A percentile compares a stretch with the other conserved stretches of the same genome.
phyloP scores from a whole-genome alignment of 2,888 invertebrate genomes.

The Cynaeus angustus region DNA sequence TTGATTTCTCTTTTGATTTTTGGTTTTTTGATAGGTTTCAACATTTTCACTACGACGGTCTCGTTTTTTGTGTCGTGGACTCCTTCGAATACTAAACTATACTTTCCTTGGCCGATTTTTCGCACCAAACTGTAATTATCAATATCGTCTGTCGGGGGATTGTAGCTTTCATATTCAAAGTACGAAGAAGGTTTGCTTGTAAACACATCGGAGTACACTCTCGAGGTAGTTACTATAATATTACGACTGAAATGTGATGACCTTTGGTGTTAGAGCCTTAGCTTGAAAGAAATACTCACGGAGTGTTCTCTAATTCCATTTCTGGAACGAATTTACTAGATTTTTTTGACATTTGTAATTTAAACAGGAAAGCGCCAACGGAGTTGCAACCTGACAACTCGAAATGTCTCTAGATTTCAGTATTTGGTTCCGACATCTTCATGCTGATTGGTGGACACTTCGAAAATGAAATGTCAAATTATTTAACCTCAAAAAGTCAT shows the following conservation, averaged over 20 bases:
- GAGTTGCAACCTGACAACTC: not conserved
- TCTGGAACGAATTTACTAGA: conserved; percentile 20
- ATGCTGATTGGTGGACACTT: too few relatives aligned
- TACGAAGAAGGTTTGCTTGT: conserved; percentile 64
- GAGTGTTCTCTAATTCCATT: conserved; percentile 35
- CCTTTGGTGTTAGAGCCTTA: not conserved
- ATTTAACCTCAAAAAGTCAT: too few relatives aligned
- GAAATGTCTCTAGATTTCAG: not conserved
- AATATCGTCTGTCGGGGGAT: conserved; percentile 63
- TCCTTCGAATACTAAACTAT: conserved; percentile 70
- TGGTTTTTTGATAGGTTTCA: conserved; percentile 69
- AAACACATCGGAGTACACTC: conserved; percentile 67
- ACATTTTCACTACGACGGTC: conserved; percentile 67
- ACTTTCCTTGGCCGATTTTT: conserved; percentile 70
- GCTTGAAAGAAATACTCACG: conserved; percentile 19
- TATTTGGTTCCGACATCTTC: too few relatives aligned
- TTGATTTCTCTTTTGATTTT: conserved; percentile 70
- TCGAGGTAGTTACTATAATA: conserved; percentile 60
- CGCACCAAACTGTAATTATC: conserved; percentile 66
- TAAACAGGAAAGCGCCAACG: conserved; percentile 22
- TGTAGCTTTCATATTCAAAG: conserved; percentile 68
- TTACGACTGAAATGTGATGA: conserved; percentile 21
- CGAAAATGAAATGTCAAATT: too few relatives aligned
- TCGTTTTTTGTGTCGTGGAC: conserved; percentile 64
- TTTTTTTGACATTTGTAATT: conserved; percentile 40